Conservation (phyloP, 2,797 vertebrate species). For the Streptopelia turtur region DNA sequence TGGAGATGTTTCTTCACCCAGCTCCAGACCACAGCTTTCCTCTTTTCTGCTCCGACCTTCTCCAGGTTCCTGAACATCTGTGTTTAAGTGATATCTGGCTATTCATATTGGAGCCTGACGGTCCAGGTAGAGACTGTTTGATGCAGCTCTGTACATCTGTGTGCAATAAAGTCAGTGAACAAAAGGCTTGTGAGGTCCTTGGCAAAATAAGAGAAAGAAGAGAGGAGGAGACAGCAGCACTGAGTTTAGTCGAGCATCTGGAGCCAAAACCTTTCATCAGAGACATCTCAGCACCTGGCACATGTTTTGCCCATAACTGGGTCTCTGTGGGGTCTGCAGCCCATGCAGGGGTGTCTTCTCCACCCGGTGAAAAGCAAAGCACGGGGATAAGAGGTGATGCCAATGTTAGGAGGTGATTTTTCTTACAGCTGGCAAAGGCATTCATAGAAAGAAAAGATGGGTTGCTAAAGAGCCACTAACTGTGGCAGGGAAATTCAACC, state of each 20-base stretch:
- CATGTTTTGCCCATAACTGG: neutral
- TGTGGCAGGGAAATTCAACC: slow-evolving; percentile 2
- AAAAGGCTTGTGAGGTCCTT: slow-evolving; percentile 33
- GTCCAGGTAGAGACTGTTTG: slow-evolving; percentile 1
- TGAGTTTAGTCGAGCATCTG: neutral
- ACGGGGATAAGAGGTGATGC: rapidly evolving
- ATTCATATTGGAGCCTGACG: neutral
- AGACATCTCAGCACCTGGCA: neutral
- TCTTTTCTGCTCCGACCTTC: neutral
- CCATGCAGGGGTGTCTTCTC: neutral
- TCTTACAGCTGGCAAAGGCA: rapidly evolving
- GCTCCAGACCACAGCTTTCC: neutral
- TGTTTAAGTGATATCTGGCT: neutral
- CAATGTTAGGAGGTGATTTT: neutral
- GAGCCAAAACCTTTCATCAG: neutral
- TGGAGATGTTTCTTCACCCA: rapidly evolving
- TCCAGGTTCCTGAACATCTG: slow-evolving; percentile 5
- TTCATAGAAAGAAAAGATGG: slow-evolving; percentile 46
- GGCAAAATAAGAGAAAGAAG: neutral
- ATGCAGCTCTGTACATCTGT: slow-evolving; percentile 21
- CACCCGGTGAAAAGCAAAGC: neutral
- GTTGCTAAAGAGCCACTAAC: slow-evolving; percentile 29
- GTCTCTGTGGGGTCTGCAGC: neutral
- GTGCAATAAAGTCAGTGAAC: neutral
- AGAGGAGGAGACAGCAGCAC: neutral